Evolutionary conservation across 2,113 vertebrate genomes (phyloP), one percentile per base, ranked within the genome.

Genomic region (Thymallus thymallus): DNA sequence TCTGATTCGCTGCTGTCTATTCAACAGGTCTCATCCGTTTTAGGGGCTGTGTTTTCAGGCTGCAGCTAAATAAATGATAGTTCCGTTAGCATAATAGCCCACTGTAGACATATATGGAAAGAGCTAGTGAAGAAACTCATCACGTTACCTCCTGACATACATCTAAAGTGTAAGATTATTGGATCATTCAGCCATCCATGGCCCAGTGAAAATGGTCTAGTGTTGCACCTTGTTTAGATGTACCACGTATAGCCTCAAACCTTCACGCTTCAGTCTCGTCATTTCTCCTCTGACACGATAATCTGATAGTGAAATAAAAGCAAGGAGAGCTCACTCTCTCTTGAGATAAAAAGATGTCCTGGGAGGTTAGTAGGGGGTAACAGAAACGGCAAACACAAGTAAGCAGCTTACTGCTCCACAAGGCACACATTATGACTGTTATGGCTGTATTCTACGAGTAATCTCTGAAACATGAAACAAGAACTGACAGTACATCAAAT

Each of bases 331-430:
- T 41, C 35, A 10, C 35, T 41, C 35, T 41, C 35, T 10, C 35
- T 41, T 10, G 26, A 41, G 35, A 41, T 10, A 41, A 26, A 63
- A n/a, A 72, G 6, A 62, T 35, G 24, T 6, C 24, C 32, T 16
- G 5, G 23, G 60, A 26, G 22, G 35, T 35, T 35, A 35, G 35
- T 9, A 7, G 7, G 35, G 32, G 32, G 32, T 76, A 76, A 84
- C 72, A 72, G 70, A 73, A 80, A 79, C 75, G 78, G 75, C 4
- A 24, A 78, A 74, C 75, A 82, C 77, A 77, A 83, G 86, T 89
- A 86, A 86, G 81, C 88, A 80, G 81, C 84, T 88, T 82, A 83
- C 74, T 77, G 69, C 79, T 82, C 73, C 82, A 79, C 75, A 76
- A 65, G 74, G 63, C 75, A 24, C 80, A 88, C 79, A 84, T 85